Conservation (phyloP, 2,888 invertebrate species). For the Napeogenes inachia region DNA sequence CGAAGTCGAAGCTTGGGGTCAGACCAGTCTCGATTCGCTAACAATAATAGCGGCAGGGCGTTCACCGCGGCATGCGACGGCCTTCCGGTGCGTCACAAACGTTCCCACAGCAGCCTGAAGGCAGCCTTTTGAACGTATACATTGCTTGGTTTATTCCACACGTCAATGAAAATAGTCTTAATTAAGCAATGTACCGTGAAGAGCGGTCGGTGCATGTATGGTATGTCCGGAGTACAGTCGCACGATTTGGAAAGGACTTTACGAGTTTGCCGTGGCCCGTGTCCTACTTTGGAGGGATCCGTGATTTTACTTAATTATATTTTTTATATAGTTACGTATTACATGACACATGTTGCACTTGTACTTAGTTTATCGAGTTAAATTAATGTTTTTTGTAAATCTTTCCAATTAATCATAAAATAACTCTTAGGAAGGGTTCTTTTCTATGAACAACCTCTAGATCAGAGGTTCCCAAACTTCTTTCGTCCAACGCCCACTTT, state of each 20-base stretch:
- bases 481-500: no score
- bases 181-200: neutral
- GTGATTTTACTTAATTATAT: no score
- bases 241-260: neutral
- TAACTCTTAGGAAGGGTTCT: no score
- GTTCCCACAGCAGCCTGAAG: constrained; percentile 26
- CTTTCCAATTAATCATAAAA: no score
- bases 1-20: neutral
- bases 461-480: no score
- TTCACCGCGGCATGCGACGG: constrained; percentile 27
- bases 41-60: neutral
- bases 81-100: constrained; percentile 36
- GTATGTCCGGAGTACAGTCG: neutral
- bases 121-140: neutral
- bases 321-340: no score
- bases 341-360: no score
- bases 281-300: neutral
- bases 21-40: neutral
- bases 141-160: neutral
- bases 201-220: neutral
- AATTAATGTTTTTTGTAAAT: no score
- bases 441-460: no score
- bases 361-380: no score
- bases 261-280: neutral
- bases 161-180: neutral